phyloP scores from a whole-genome alignment of 2,113 vertebrate genomes.

The Urocynchramus pylzowi region DNA sequence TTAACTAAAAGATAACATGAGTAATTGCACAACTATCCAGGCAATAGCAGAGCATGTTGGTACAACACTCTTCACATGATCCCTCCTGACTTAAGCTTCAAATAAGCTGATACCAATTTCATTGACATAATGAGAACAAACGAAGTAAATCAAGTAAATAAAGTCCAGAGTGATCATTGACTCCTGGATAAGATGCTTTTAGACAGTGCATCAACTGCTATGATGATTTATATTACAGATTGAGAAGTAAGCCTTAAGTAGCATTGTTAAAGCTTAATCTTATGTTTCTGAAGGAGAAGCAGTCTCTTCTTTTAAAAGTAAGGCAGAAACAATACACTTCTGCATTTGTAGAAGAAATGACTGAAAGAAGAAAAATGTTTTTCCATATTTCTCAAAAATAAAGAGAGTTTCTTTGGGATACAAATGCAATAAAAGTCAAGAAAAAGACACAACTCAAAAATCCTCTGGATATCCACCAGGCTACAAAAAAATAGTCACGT shows the following conservation, averaged over 20 bases:
- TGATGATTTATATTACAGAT: conserved; percentile 12
- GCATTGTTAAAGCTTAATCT: not conserved
- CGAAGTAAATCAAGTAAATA: conserved; percentile 31
- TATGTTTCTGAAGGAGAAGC: not conserved
- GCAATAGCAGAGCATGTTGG: not conserved
- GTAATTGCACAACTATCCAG: not conserved
- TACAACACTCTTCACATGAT: not conserved
- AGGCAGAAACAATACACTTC: not conserved
- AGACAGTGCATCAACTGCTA: conserved; percentile 1
- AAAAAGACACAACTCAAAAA: not conserved
- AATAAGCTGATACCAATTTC: conserved; percentile 47
- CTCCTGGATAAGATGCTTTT: conserved; percentile 20
- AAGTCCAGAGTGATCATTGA: not conserved
- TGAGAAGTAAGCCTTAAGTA: not conserved
- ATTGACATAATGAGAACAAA: conserved; percentile 55
- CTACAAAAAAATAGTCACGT: not conserved
- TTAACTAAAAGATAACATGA: not conserved
- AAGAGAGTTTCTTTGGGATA: not conserved
- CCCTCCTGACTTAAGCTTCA: not conserved
- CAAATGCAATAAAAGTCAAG: not conserved
- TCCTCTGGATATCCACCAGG: not conserved
- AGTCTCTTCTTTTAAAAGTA: not conserved
- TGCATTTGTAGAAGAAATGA: not conserved
- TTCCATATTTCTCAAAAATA: not conserved
- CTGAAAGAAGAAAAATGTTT: not conserved